Base-by-base conservation (phyloP, 23 tunicate species). In the Ascidia mentula region DNA sequence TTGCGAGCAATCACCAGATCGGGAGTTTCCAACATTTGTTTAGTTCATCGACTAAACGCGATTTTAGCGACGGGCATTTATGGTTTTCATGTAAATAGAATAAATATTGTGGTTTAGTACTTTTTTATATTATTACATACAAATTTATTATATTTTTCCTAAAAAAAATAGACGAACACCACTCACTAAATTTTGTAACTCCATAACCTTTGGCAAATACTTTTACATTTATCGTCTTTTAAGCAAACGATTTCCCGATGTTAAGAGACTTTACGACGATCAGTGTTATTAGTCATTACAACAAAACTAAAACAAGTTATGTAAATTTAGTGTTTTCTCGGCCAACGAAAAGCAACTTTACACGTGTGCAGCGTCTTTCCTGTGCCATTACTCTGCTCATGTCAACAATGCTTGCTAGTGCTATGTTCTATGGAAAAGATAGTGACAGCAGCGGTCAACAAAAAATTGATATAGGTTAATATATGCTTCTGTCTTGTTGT, bases 31-130 rank as follows among this genome's bases (percentile, higher is more conserved):
- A 72, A 39, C 81, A 77, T 42, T 46, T 91, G 69, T 91, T 91
- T 77, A 26, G 75, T 17, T 82, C 90, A 9, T 86, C 97, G 24
- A 86, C 97, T 9, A 76, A 77, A 78, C 77, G 72, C 34, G 90
- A 86, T 77, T 91, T 91, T 36, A 91, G 97, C 69, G 90, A 91
- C 78, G 97, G 90, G 20, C 97, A 91, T 81, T 45, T 91, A 20
- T 91, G 97, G 97, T 91, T 91, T 82, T 91, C 97, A 72, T 46
- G 97, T 91, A 81, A 1, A n/a, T n/a, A n/a, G n/a, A n/a, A n/a
- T n/a, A n/a, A n/a, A n/a, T n/a, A n/a, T n/a, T n/a, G n/a, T n/a
- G n/a, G n/a, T n/a, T n/a, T n/a, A n/a, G n/a, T n/a, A n/a, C n/a
- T n/a, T n/a, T n/a, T n/a, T n/a, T n/a, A n/a, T n/a, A n/a, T n/a